These are phyloP conservation scores for Cynoglossus semilaevis DNA, from an alignment of 2,113 vertebrate species.

Conservation along the genomic window DNA sequence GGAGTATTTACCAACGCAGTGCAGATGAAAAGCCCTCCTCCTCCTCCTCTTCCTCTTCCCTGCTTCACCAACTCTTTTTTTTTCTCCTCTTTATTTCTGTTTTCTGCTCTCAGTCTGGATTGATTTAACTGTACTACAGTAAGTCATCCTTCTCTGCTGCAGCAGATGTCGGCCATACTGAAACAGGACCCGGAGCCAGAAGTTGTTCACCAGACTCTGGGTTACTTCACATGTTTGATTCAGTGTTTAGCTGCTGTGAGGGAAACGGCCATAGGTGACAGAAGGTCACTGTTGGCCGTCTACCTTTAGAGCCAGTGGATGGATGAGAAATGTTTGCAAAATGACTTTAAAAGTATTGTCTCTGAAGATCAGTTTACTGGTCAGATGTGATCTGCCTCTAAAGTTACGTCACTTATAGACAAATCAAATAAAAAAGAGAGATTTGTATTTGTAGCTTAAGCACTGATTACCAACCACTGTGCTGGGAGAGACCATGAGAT, in stretches of 20 bases:
- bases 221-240: conserved; percentile 27
- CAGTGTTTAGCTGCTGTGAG: conserved; percentile 18
- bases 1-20: conserved; percentile 49
- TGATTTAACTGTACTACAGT: conserved; percentile 56
- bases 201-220: conserved; percentile 10
- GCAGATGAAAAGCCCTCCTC: conserved; percentile 42
- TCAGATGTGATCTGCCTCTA: not conserved
- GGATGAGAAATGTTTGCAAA: conserved; percentile 8
- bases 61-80: not conserved
- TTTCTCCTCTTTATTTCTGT: conserved; percentile 3
- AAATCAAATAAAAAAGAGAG: too few species aligned
- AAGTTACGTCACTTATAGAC: too few species aligned
- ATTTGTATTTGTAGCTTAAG: too few species aligned
- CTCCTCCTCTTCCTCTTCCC: not conserved
- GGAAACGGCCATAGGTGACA: not conserved
- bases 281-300: not conserved
- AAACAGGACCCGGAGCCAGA: conserved; percentile 32
- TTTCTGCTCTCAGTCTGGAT: conserved; percentile 56
- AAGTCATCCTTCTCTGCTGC: conserved; percentile 37
- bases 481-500: too few species aligned
- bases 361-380: not conserved
- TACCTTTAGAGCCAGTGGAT: not conserved
- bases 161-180: conserved; percentile 69
- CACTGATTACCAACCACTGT: too few species aligned
- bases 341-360: conserved; percentile 5